phyloP scores from a whole-genome alignment of 2,797 vertebrate genomes.

The Bovichtus variegatus region DNA sequence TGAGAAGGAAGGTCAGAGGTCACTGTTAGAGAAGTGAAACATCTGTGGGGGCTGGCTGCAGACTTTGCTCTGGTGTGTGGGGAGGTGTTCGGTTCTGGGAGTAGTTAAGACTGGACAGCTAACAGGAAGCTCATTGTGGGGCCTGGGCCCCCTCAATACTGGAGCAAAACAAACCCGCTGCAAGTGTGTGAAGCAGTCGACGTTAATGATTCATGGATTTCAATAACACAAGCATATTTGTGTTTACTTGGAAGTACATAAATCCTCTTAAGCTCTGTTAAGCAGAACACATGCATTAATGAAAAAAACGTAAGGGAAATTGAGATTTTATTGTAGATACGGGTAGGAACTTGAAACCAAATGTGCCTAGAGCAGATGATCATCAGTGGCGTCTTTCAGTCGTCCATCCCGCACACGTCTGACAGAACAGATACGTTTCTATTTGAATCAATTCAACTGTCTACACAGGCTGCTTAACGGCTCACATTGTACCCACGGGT shows the following conservation, averaged over 20 bases:
- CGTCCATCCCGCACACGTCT: not conserved
- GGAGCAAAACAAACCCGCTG: conserved; percentile 5
- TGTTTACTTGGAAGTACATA: not conserved
- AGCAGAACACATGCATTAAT: not conserved
- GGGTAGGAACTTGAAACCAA: not conserved
- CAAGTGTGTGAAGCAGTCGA: not conserved
- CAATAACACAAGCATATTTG: not conserved
- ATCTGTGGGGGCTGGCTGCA: conserved; percentile 15
- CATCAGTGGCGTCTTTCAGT: not conserved
- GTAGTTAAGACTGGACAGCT: conserved; percentile 63
- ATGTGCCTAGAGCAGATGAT: not conserved
- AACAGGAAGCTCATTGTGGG: conserved; percentile 51
- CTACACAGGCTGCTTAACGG: not conserved
- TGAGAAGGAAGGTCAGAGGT: conserved; percentile 43
- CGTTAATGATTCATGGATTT: not conserved
- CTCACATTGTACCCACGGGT: not conserved
- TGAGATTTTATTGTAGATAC: not conserved
- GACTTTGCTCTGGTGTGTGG: conserved; percentile 20
- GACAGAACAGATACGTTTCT: not conserved
- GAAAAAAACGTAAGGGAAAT: not conserved
- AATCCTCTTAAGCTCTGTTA: not conserved
- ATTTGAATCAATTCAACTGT: not conserved
- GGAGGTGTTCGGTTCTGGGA: conserved; percentile 73
- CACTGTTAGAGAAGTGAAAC: conserved; percentile 43
- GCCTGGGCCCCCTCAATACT: conserved; percentile 17